Evolutionary conservation across 2,797 vertebrate genomes (phyloP).

Genomic region (Chelidonichthys spinosus): DNA sequence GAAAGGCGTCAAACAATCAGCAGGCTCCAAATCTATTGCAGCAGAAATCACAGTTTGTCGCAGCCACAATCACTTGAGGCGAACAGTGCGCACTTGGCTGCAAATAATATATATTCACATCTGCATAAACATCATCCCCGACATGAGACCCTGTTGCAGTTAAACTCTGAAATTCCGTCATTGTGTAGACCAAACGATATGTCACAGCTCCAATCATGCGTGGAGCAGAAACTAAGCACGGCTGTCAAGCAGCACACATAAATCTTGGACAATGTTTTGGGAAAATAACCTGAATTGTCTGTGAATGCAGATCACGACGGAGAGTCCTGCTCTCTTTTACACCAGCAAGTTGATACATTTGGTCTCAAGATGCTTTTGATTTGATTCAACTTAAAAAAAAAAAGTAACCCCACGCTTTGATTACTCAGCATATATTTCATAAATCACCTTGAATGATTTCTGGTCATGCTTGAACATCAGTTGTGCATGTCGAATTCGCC

Average conservation of each 20-base stretch:
- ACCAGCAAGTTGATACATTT: conserved; percentile 21
- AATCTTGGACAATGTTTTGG: conserved; percentile 26
- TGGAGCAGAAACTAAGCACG: conserved; percentile 14
- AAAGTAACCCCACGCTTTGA: conserved; percentile 6
- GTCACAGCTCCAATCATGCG: conserved; percentile 11
- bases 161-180: conserved; percentile 30
- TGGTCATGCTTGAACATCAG: background rate
- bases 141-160: conserved; percentile 23
- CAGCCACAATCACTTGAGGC: conserved; percentile 7
- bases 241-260: conserved; percentile 26
- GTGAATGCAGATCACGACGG: conserved; percentile 24
- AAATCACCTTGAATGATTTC: conserved; percentile 9
- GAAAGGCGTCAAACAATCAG: conserved; percentile 33
- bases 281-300: conserved; percentile 5
- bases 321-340: conserved; percentile 15
- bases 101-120: conserved; percentile 30
- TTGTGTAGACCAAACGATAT: conserved; percentile 1
- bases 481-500: too few relatives aligned
- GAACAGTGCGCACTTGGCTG: conserved; percentile 9
- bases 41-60: conserved; percentile 32
- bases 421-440: conserved; percentile 16
- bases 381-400: conserved; percentile 38
- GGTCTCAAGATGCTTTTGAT: conserved; percentile 31
- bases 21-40: conserved; percentile 27
- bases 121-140: conserved; percentile 11